phyloP scores from a whole-genome alignment of 1,140 invertebrate genomes.

The Ceratina japonica region DNA sequence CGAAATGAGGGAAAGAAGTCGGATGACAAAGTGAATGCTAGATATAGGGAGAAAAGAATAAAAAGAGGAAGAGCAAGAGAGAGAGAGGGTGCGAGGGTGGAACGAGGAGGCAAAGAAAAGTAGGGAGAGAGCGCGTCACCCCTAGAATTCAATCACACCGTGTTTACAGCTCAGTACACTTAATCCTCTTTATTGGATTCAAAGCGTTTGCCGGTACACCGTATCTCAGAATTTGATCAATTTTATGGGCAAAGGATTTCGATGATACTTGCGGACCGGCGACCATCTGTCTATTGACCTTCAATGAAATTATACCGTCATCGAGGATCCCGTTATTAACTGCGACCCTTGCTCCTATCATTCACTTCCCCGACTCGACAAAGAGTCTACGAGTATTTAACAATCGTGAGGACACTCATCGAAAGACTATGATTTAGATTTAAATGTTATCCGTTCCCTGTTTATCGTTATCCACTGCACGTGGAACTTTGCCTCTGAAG shows the following conservation, averaged over 20 bases:
- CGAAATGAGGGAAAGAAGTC: conserved; percentile 17
- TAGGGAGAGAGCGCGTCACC: conserved; percentile 39
- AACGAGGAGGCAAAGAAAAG: not conserved
- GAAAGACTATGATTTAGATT: no score
- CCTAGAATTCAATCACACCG: conserved; percentile 73
- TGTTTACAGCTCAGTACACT: conserved; percentile 74
- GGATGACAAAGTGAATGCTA: conserved; percentile 23
- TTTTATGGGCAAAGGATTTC: conserved; percentile 66
- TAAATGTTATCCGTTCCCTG: no score
- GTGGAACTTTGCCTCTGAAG: no score
- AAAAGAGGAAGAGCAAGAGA: not conserved
- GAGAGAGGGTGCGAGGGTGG: not conserved
- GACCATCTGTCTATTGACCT: conserved; percentile 55
- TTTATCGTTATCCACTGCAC: no score
- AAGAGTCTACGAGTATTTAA: no score
- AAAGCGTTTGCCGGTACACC: conserved; percentile 62
- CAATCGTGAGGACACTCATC: no score
- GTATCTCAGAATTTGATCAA: conserved; percentile 68
- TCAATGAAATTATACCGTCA: conserved; percentile 54
- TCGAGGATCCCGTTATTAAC: conserved; percentile 19
- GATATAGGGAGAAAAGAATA: not conserved
- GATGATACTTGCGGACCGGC: conserved; percentile 60
- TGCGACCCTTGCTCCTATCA: not conserved
- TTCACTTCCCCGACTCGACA: not conserved
- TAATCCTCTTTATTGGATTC: conserved; percentile 74